Conservation (phyloP, 2,888 invertebrate genomes). For the Polydrusus cervinus region DNA sequence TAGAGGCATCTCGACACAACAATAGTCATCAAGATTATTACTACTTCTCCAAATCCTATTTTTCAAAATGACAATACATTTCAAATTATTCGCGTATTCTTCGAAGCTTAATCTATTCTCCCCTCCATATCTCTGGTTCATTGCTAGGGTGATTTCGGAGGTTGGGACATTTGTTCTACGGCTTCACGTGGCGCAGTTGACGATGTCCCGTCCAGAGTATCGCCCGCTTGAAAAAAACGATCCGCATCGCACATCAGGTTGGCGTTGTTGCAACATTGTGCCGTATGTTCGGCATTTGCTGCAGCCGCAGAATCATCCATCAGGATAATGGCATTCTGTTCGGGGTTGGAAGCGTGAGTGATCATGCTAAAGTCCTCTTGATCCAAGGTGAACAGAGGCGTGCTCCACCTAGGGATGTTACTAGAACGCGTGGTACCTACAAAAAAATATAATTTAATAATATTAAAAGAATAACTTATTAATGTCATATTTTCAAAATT, state of each 20-base stretch:
- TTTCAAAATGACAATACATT: slow-evolving; percentile 5
- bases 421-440: slow-evolving; percentile 75
- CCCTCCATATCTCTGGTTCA: slow-evolving; percentile 44
- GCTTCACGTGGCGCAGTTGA: slow-evolving; percentile 60
- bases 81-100: neutral
- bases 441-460: slow-evolving; percentile 22
- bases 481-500: no score
- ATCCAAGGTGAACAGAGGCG: slow-evolving; percentile 89
- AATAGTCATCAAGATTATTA: neutral
- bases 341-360: slow-evolving; percentile 79
- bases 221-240: slow-evolving; percentile 79
- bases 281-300: slow-evolving; percentile 63
- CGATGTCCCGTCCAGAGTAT: slow-evolving; percentile 72
- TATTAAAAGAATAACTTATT: no score
- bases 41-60: neutral
- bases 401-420: slow-evolving; percentile 84
- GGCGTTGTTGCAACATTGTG: slow-evolving; percentile 69
- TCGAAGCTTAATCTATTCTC: slow-evolving; percentile 18
- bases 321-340: slow-evolving; percentile 81
- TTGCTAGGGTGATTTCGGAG: slow-evolving; percentile 67
- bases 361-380: slow-evolving; percentile 95
- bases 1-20: neutral
- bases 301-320: slow-evolving; percentile 80
- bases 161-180: slow-evolving; percentile 62
- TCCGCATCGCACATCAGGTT: slow-evolving; percentile 73